These are phyloP conservation scores for Dynastes tityus DNA, from an alignment of 2,888 invertebrate species.

Conservation along the genomic window DNA sequence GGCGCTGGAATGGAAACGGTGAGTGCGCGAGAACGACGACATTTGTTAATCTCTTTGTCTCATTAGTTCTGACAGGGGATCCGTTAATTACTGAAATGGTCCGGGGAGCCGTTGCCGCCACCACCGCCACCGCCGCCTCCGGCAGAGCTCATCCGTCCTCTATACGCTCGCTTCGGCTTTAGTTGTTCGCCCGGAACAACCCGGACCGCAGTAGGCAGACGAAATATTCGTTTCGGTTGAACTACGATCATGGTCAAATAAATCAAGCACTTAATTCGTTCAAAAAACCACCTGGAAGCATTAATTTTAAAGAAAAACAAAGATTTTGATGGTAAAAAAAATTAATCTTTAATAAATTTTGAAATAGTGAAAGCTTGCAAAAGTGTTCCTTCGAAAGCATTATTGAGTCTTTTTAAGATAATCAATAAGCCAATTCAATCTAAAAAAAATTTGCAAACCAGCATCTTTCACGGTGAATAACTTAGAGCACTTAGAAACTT, in stretches of 20 bases:
- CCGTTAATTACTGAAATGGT: slow-evolving; percentile 57
- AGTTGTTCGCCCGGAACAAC: slow-evolving; percentile 3
- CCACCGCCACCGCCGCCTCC: background rate
- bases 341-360: no score
- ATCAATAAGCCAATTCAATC: no score
- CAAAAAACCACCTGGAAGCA: no score
- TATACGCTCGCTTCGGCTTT: background rate
- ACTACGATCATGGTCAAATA: background rate
- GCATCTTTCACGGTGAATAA: no score
- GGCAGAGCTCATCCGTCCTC: background rate
- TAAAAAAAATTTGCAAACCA: no score
- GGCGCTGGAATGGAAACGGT: background rate
- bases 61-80: slow-evolving; percentile 59
- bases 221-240: background rate
- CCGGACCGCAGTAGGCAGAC: slow-evolving; percentile 4
- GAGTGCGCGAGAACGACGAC: slow-evolving; percentile 50
- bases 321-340: no score
- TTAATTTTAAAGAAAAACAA: no score
- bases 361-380: no score
- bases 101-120: slow-evolving; percentile 17
- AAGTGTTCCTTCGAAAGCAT: no score
- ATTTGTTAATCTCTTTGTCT: slow-evolving; percentile 60
- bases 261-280: no score
- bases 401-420: no score
- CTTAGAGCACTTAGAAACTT: no score